Base-by-base conservation (phyloP, 2,888 invertebrate genomes). In the Drosophila pullipes region DNA sequence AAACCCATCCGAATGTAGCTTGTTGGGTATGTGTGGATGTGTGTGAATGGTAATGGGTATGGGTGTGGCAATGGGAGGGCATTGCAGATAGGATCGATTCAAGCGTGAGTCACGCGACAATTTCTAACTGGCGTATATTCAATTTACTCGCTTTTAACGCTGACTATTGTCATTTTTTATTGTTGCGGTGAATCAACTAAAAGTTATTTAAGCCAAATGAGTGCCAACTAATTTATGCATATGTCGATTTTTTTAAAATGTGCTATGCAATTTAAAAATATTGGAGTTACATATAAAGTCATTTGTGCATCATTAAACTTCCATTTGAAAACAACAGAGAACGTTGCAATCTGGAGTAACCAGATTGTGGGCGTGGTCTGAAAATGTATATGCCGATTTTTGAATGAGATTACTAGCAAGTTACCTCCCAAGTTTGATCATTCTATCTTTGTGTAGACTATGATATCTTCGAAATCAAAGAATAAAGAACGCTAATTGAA, bases 81-180 rank as follows among this genome's bases (percentile, higher is more conserved):
- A 7, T 6, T 7, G 55, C 37, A n/a, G 35, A 35, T 35, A n/a
- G 35, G 53, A 22, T 3, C 59, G 52, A 57, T 53, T 68, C 18
- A 44, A 61, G 49, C 58, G 39, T 80, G 81, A 76, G 44, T 76
- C 78, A 78, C 61, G 72, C 63, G 73, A 78, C 64, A 65, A 55
- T 76, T 65, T 59, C 5, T 25, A 75, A 61, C 53, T 25, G 37
- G 10, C 55, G 10, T 4, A 16, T 25, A 57, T 2, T 72, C 55
- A 74, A 69, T 69, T 69, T 57, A 52, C 47, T 44, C 47, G 33
- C 52, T 62, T 25, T 44, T 28, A 64, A 53, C 47, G 33, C 61
- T 58, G 49, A 33, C 62, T 47, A 59, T 76, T 77, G 64, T 25
- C 68, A 62, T 73, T 80, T 76, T 62, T 57, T 37, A 72, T 80